Base-by-base conservation (phyloP, 2,797 vertebrate species). In the Hoplostethus atlanticus region DNA sequence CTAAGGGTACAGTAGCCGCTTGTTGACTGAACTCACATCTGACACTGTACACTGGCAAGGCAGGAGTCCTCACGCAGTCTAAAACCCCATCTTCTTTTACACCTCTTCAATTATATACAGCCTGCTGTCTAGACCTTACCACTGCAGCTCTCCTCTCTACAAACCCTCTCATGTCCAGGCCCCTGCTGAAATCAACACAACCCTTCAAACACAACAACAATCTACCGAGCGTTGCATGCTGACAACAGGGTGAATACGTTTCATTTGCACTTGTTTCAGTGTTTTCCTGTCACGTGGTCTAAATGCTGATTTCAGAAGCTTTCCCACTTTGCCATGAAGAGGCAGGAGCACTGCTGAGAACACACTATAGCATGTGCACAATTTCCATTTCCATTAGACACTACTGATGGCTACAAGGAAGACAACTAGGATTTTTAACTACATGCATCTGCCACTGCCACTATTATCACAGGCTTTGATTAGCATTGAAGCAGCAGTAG, bases 21-120 rank as follows among this genome's bases (percentile, higher is more conserved):
- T 67, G 36, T 60, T 62, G 71, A 57, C 15, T 53, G 31, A 65
- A 58, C 36, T 70, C 71, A 57, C 62, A 66, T 60, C 46, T 77
- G 77, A 89, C 84, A 83, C 85, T 84, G 79, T 84, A 87, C 76
- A 89, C 84, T 85, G 73, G 60, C 17, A 38, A 70, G 61, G 78
- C 53, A 38, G 51, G 60, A 79, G 59, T 63, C 62, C 80, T 68
- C 40, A 38, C 69, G 86, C 81, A 91, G 69, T 86, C 76, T 84
- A 77, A 90, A 91, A 79, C 86, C 85, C 76, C 87, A 90, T 93
- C 89, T 93, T 94, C 85, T 92, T 95, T 95, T 95, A 93, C 93
- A 94, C 87, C 90, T 94, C 85, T 89, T 95, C 84, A 95, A 93
- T 95, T 91, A 94, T 94, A 93, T 86, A 95, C 79, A 72, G 72